Conservation (phyloP, 2,888 invertebrate genomes). For the Drosophila kuntzei region DNA sequence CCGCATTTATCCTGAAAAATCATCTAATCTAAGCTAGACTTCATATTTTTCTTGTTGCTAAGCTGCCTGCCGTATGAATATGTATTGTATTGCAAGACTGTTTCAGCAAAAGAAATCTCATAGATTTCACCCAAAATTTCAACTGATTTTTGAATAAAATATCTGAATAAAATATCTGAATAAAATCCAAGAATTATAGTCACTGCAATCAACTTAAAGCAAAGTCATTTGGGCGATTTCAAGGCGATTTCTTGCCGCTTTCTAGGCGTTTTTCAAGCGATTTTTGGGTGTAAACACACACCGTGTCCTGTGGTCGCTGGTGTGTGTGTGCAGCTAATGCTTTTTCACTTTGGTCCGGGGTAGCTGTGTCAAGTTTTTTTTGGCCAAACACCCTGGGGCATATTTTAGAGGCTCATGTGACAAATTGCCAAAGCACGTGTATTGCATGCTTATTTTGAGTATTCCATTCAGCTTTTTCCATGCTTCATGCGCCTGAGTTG, state of each 20-base stretch:
- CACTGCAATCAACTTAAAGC: neutral
- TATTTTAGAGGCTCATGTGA: slow-evolving; percentile 83
- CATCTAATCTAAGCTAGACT: slow-evolving; percentile 78
- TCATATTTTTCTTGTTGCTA: slow-evolving; percentile 78
- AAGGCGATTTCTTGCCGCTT: neutral
- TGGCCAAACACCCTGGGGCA: slow-evolving; percentile 73
- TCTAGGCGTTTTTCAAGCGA: neutral
- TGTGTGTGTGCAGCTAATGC: slow-evolving; percentile 54
- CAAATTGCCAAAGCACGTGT: slow-evolving; percentile 81
- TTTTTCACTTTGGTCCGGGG: slow-evolving; percentile 53
- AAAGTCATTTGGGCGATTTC: neutral
- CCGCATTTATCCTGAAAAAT: slow-evolving; percentile 78
- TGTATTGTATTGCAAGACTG: slow-evolving; percentile 28
- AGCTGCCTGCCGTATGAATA: slow-evolving; percentile 71
- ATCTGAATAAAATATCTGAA: too few relatives aligned
- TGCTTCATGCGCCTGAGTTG: slow-evolving; percentile 17
- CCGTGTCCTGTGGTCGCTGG: slow-evolving; percentile 16
- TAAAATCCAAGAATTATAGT: too few relatives aligned
- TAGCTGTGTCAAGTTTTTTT: slow-evolving; percentile 48
- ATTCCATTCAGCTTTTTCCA: slow-evolving; percentile 23
- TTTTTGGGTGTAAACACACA: neutral
- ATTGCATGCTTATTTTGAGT: slow-evolving; percentile 74
- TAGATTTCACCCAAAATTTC: neutral
- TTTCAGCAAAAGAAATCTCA: neutral
- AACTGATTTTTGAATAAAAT: neutral